Percentiles rank a stretch among this genome's conserved stretches.
Conservation (phyloP, 2,888 invertebrate species). For the Drosophila affinis region DNA sequence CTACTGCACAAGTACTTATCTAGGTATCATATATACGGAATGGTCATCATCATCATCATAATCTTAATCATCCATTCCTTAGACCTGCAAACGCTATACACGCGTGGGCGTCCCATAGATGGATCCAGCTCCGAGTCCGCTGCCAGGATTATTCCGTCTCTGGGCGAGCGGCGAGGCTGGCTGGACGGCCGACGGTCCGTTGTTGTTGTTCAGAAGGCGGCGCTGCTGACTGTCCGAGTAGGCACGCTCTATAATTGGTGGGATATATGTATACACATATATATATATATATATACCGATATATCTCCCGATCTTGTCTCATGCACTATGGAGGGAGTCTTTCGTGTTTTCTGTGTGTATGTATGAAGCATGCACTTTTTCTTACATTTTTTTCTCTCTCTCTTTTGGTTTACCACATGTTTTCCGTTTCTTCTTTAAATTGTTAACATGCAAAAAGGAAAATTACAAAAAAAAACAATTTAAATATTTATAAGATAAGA, state of each 20-base stretch:
- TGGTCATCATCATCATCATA: slow-evolving; percentile 45
- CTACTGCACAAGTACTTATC: slow-evolving; percentile 28
- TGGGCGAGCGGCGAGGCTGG: slow-evolving; percentile 76
- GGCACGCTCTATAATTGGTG: slow-evolving; percentile 85
- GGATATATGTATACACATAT: slow-evolving; percentile 15
- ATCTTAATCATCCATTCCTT: slow-evolving; percentile 47
- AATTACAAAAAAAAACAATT: slow-evolving; percentile 43
- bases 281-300: slow-evolving; percentile 25
- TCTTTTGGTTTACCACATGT: slow-evolving; percentile 61
- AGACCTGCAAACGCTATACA: slow-evolving; percentile 83
- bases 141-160: slow-evolving; percentile 73
- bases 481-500: slow-evolving; percentile 24
- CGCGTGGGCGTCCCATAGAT: slow-evolving; percentile 83
- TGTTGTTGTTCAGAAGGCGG: slow-evolving; percentile 70
- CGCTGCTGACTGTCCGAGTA: slow-evolving; percentile 86
- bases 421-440: slow-evolving; percentile 69
- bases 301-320: slow-evolving; percentile 45
- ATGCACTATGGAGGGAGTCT: slow-evolving; percentile 47
- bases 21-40: slow-evolving; percentile 54
- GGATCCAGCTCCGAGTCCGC: slow-evolving; percentile 43
- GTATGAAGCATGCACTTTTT: slow-evolving; percentile 51
- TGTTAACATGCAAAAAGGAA: slow-evolving; percentile 71
- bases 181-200: slow-evolving; percentile 60
- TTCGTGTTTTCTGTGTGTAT: slow-evolving; percentile 15
- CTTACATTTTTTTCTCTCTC: slow-evolving; percentile 31